Percentiles rank a stretch among this genome's conserved stretches.
These are phyloP conservation scores for Acanthurus lineatus DNA, from an alignment of 2,797 vertebrate species.

Conservation along the genomic window DNA sequence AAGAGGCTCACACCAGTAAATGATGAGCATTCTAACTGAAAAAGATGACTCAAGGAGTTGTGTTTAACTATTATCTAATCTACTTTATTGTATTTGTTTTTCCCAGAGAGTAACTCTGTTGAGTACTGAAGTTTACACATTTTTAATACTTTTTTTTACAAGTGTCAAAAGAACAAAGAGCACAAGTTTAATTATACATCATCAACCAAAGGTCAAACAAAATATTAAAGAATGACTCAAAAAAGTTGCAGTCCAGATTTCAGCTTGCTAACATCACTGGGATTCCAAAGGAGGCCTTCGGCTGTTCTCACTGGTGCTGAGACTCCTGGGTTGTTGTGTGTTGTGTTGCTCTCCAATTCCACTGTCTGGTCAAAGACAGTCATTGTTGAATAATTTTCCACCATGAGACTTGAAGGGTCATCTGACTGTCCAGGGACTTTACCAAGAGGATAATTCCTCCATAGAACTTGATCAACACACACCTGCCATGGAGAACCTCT, in stretches of 20 bases:
- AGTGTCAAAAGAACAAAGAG: neutral
- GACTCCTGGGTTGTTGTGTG: constrained; percentile 58
- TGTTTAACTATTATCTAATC: neutral
- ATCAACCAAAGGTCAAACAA: neutral
- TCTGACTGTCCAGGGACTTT: constrained; percentile 93
- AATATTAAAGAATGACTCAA: constrained; percentile 48
- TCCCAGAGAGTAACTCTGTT: neutral
- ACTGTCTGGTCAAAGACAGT: constrained; percentile 92
- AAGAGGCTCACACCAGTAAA: neutral
- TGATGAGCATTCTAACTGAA: neutral
- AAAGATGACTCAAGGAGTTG: neutral
- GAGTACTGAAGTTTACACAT: neutral
- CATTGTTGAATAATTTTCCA: constrained; percentile 90
- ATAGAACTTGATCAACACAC: constrained; percentile 88
- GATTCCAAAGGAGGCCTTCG: constrained; percentile 82
- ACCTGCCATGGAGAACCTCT: constrained; percentile 93
- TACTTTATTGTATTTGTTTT: neutral
- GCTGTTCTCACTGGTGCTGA: constrained; percentile 57
- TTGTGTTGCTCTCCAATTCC: constrained; percentile 78
- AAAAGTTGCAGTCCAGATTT: constrained; percentile 87
- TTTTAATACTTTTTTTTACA: neutral
- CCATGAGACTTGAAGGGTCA: constrained; percentile 91
- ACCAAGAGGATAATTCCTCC: constrained; percentile 92
- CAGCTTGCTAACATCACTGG: constrained; percentile 80
- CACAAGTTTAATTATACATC: neutral